Evolutionary conservation across 1,140 invertebrate species (phyloP).

Genomic region (Spodoptera litura): DNA sequence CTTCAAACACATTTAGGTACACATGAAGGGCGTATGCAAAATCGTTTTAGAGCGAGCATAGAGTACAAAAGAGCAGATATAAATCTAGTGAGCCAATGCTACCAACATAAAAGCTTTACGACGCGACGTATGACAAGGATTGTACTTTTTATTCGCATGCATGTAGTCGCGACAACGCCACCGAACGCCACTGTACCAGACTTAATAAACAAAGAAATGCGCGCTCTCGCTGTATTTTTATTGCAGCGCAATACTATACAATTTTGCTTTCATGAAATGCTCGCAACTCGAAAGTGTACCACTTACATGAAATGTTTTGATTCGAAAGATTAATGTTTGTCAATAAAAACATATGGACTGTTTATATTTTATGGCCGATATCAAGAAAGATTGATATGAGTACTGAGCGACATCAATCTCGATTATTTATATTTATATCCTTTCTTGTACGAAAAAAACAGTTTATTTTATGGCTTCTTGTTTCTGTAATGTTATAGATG

Average conservation of each 20-base stretch:
- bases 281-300: background rate
- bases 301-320: slow-evolving; percentile 1
- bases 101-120: slow-evolving; percentile 36
- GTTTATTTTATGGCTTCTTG: too few species aligned
- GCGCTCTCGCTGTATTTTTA: slow-evolving; percentile 11
- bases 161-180: slow-evolving; percentile 14
- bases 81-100: slow-evolving; percentile 30
- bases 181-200: slow-evolving; percentile 6
- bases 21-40: background rate
- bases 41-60: slow-evolving; percentile 8
- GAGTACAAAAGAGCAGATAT: slow-evolving; percentile 4
- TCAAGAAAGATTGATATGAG: too few species aligned
- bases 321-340: background rate
- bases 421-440: too few species aligned
- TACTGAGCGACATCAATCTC: too few species aligned
- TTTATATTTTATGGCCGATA: background rate
- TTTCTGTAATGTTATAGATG: too few species aligned
- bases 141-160: slow-evolving; percentile 36
- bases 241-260: background rate
- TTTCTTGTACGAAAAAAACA: too few species aligned
- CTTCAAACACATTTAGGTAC: slow-evolving; percentile 1
- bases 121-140: slow-evolving; percentile 8
- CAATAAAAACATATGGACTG: background rate
- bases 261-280: background rate
- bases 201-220: slow-evolving; percentile 31